Evolutionary conservation across 2,888 invertebrate species (phyloP).

Genomic region (Dascillus cervinus): DNA sequence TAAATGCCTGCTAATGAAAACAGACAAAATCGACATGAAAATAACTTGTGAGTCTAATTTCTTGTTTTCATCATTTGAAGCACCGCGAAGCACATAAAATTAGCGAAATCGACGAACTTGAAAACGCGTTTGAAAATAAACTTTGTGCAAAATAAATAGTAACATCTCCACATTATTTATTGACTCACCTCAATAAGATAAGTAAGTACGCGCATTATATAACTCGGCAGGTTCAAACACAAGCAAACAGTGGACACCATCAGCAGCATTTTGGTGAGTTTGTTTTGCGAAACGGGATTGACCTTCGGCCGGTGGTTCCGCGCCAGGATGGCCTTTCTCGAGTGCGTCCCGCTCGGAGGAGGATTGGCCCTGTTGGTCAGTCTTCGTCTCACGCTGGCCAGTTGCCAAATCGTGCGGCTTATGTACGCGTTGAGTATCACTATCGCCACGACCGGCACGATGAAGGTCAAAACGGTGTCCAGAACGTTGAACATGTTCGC

Average conservation of each 20-base stretch:
- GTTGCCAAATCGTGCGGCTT: constrained; percentile 56
- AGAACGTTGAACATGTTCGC: constrained; percentile 59
- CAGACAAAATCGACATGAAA: no score
- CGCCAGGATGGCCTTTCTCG: constrained; percentile 24
- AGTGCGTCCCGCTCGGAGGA: not conserved
- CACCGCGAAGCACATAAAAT: no score
- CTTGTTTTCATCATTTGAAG: no score
- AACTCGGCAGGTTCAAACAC: constrained; percentile 68
- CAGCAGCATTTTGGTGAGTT: constrained; percentile 75
- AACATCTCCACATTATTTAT: not conserved
- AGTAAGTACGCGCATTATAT: constrained; percentile 58
- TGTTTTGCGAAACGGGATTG: constrained; percentile 38
- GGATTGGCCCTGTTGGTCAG: constrained; percentile 16
- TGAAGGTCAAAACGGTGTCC: constrained; percentile 66
- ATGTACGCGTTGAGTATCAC: constrained; percentile 65
- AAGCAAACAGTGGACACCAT: constrained; percentile 75
- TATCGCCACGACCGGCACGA: constrained; percentile 64
- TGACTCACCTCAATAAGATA: constrained; percentile 18
- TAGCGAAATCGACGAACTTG: no score
- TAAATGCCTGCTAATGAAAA: no score
- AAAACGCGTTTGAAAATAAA: no score
- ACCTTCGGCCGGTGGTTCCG: constrained; percentile 24
- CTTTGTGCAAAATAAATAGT: no score
- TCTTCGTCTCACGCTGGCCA: constrained; percentile 30
- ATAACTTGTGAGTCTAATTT: no score